Conservation (phyloP, 1,140 invertebrate genomes). For the Nephila pilipes region DNA sequence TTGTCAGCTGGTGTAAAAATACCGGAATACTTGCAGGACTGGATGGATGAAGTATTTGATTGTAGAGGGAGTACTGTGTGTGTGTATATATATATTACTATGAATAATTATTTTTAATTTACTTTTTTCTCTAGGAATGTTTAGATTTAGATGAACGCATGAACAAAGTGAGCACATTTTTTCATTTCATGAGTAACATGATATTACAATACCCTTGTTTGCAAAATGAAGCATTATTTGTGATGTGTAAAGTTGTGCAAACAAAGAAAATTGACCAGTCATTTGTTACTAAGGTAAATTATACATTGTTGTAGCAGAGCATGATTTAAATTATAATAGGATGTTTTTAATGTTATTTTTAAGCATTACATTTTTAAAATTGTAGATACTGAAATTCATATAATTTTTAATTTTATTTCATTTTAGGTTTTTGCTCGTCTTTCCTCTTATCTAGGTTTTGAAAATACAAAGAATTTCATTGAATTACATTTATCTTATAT, state of each 20-base stretch:
- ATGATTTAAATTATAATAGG: neutral
- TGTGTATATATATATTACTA: neutral
- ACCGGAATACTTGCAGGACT: too few relatives aligned
- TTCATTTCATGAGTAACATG: slow-evolving; percentile 44
- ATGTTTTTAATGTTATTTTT: neutral
- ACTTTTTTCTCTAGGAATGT: neutral
- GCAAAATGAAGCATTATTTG: slow-evolving; percentile 59
- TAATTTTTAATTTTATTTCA: neutral
- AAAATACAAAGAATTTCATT: slow-evolving; percentile 31
- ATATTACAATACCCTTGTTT: slow-evolving; percentile 63
- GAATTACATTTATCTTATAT: slow-evolving; percentile 58
- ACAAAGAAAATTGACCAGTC: slow-evolving; percentile 2
- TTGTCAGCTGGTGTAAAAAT: neutral
- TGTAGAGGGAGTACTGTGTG: neutral
- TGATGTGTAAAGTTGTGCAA: slow-evolving; percentile 30
- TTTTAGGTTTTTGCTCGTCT: slow-evolving; percentile 59
- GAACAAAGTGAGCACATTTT: slow-evolving; percentile 52
- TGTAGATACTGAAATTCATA: neutral
- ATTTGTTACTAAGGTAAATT: slow-evolving; percentile 48
- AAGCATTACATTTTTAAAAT: neutral
- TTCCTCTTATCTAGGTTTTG: slow-evolving; percentile 26
- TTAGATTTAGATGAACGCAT: slow-evolving; percentile 4
- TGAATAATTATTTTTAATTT: neutral
- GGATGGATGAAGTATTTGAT: too few relatives aligned
- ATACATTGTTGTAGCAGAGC: neutral